These are phyloP conservation scores for Lepidostoma basale DNA, from an alignment of 1,140 invertebrate genomes.

Conservation along the genomic window DNA sequence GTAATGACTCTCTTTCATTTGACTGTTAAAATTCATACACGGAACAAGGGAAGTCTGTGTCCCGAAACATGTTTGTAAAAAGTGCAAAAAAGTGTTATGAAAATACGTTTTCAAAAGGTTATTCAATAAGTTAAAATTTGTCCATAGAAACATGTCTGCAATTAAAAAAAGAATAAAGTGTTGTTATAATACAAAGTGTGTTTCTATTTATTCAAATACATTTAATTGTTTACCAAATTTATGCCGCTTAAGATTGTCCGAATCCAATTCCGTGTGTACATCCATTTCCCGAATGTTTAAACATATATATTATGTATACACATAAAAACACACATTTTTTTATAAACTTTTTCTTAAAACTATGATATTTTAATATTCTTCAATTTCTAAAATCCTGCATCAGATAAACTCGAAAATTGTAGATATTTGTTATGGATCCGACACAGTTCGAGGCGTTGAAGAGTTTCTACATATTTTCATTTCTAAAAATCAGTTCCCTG, in stretches of 20 bases:
- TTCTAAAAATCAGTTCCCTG: constrained; percentile 11
- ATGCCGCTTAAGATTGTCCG: background rate
- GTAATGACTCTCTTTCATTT: too few species aligned
- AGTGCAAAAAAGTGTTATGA: too few species aligned
- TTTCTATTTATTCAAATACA: background rate
- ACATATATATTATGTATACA: constrained; percentile 2
- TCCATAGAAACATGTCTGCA: too few species aligned
- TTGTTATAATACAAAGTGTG: too few species aligned
- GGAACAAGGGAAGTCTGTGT: too few species aligned
- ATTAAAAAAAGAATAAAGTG: too few species aligned
- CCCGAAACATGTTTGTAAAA: too few species aligned
- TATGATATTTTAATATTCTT: constrained; percentile 20
- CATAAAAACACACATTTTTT: background rate
- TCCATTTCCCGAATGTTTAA: background rate
- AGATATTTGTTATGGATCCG: background rate
- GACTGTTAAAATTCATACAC: too few species aligned
- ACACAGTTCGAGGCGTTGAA: background rate
- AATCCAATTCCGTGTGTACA: background rate
- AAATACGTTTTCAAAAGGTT: too few species aligned
- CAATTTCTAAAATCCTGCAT: background rate
- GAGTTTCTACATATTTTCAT: background rate
- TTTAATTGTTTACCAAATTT: background rate
- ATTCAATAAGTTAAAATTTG: too few species aligned
- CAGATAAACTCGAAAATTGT: background rate
- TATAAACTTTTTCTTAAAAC: constrained; percentile 10